Evolutionary conservation across 2,888 invertebrate species (phyloP).

Genomic region (Amiota minor): DNA sequence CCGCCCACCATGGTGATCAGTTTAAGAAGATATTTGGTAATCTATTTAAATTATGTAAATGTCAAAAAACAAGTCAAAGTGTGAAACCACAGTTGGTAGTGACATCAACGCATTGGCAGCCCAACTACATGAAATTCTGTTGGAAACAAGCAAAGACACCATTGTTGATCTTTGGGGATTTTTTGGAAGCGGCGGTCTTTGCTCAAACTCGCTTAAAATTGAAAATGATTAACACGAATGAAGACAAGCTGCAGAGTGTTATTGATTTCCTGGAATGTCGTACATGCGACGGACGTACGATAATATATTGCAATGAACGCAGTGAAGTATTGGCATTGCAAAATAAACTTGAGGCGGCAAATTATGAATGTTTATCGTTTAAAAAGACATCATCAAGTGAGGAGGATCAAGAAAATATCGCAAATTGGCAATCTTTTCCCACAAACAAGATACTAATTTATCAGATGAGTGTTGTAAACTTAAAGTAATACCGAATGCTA

Average conservation of each 20-base stretch:
- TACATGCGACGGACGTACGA: slow-evolving; percentile 74
- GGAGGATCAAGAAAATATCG: slow-evolving; percentile 41
- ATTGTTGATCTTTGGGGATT: slow-evolving; percentile 81
- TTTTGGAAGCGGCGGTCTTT: slow-evolving; percentile 84
- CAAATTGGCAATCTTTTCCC: slow-evolving; percentile 46
- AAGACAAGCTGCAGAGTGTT: slow-evolving; percentile 66
- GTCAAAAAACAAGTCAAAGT: slow-evolving; percentile 25
- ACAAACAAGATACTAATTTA: slow-evolving; percentile 75
- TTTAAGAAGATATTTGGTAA: slow-evolving; percentile 42
- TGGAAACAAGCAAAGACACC: slow-evolving; percentile 74
- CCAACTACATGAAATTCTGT: slow-evolving; percentile 75
- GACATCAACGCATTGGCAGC: slow-evolving; percentile 80
- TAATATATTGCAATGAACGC: slow-evolving; percentile 78
- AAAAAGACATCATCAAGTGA: slow-evolving; percentile 39
- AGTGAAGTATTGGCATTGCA: slow-evolving; percentile 75
- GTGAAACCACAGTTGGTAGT: slow-evolving; percentile 76
- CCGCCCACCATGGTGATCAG: slow-evolving; percentile 57
- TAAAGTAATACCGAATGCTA: slow-evolving; percentile 76
- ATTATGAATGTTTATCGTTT: slow-evolving; percentile 50
- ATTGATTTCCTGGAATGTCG: slow-evolving; percentile 75
- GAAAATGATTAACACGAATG: slow-evolving; percentile 62
- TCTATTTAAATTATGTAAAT: slow-evolving; percentile 42
- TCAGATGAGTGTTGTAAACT: neutral
- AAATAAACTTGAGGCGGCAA: slow-evolving; percentile 51
- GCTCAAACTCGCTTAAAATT: slow-evolving; percentile 76